phyloP scores from a whole-genome alignment of 2,797 vertebrate genomes.

The Chrysocyon brachyurus region DNA sequence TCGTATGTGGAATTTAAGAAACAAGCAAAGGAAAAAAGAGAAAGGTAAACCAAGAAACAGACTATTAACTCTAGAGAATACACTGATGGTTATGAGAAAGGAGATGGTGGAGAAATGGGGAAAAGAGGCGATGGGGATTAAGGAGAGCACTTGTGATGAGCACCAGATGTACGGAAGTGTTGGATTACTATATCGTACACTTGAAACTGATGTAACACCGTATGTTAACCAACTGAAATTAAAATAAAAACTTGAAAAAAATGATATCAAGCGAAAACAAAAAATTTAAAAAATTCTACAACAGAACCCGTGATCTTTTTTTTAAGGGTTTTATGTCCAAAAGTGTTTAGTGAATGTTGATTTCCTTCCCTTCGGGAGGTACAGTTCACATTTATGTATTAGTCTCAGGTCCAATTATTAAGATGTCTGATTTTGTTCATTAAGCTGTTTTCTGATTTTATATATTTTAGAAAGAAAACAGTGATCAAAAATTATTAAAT shows the following conservation, averaged over 20 bases:
- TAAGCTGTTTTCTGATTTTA: background rate
- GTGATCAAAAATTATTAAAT: background rate
- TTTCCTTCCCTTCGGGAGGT: background rate
- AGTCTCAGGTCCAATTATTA: background rate
- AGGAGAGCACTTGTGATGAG: background rate
- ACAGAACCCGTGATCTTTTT: background rate
- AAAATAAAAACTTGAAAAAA: background rate
- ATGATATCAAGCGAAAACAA: background rate
- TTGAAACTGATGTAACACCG: background rate
- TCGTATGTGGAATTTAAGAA: background rate
- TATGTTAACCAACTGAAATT: background rate
- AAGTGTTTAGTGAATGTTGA: background rate
- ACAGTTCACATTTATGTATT: background rate
- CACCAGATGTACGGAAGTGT: background rate
- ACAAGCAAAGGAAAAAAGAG: background rate
- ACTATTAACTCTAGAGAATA: background rate
- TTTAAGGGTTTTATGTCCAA: background rate
- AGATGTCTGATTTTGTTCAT: background rate
- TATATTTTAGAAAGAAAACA: background rate
- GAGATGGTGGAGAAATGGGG: background rate
- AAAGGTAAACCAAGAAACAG: background rate
- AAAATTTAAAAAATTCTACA: background rate
- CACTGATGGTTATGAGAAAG: background rate
- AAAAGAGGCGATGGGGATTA: background rate
- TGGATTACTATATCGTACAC: background rate